Base-by-base conservation (phyloP, 1,140 invertebrate genomes). In the Apis dorsata region DNA sequence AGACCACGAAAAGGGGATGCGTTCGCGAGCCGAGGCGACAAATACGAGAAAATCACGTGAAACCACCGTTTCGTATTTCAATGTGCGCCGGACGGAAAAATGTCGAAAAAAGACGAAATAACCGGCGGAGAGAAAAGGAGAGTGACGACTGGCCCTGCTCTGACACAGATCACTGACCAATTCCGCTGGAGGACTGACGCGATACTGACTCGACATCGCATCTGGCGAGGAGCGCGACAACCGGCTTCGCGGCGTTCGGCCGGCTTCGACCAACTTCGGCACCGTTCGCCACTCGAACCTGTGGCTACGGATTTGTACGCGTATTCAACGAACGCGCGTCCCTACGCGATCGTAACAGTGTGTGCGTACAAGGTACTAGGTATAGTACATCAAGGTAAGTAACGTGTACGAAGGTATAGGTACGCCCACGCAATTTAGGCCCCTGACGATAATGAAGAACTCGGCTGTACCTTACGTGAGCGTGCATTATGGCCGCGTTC, bases 151-250 rank as follows among this genome's bases (percentile, higher is more conserved):
- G 90, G 89, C 75, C 89, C 90, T 90, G 90, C 82, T 90, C 89
- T 88, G 85, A 90, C 87, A 85, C 87, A 90, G 88, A 91, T 87
- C 90, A 91, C 90, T 89, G 91, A 92, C 89, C 90, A 88, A 88
- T 85, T 90, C 83, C 86, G 80, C 84, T 86, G 72, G 89, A 87
- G 75, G 87, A 91, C 91, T 91, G 91, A 90, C 91, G 91, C 91
- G 91, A 86, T 88, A 92, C 90, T 91, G 88, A 84, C 81, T 90
- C 73, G 85, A 76, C 65, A 68, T 83, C 82, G 86, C 71, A 83
- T 80, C 84, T 87, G 84, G 84, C 83, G 77, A 84, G 72, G 57
- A 84, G 81, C 87, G 86, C 87, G 86, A 88, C 81, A 89, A 89
- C 88, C 88, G 88, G 88, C 88, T 90, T 78, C 81, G 44, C n/a